Evolutionary conservation across 2,888 invertebrate species (phyloP), one percentile per base, ranked within the genome.

Genomic region (Danaus chrysippus): DNA sequence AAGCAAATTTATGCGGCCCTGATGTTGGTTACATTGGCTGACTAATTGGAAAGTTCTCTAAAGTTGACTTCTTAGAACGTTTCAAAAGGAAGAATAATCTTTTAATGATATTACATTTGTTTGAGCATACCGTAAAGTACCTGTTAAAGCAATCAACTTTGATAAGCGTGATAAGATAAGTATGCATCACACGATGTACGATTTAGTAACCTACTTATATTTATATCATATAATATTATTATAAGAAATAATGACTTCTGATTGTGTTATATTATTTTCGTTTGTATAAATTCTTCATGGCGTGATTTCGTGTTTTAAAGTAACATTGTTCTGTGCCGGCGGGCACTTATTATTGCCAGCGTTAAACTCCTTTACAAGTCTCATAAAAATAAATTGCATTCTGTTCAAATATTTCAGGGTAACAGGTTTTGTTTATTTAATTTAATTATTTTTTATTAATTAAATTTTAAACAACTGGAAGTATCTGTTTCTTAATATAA

Each of bases 121-220:
- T 9, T 5, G 46, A n/a, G n/a, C 15, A 46, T n/a, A 43, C 43
- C 6, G 9, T 12, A 15, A n/a, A 15, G 12, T 46, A 13, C 46
- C 15, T 13, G n/a, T 46, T 46, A 46, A 13, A 46, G 46, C 13
- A 66, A 69, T 69, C 64, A 62, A 55, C 61, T 42, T 53, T 62
- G 68, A 69, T 69, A 68, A 65, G 52, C 44, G 43, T 23, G 69
- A 69, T 69, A 69, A 69, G 68, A 68, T 66, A 65, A 42, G 2
- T 15, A 49, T 41, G 58, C 57, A 54, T 49, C 41, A 56, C 8
- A 54, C 61, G 56, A 12, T 46, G 44, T 19, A 53, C 54, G 23
- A 34, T 34, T 34, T 34, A 5, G 23, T 34, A 34, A 34, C 23
- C 23, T 34, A 34, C 23, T 34, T 34, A 34, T 34, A 34, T 34